Evolutionary conservation across 2,797 vertebrate species (phyloP), one percentile per base, ranked within the genome.

Genomic region (Helostoma temminkii): DNA sequence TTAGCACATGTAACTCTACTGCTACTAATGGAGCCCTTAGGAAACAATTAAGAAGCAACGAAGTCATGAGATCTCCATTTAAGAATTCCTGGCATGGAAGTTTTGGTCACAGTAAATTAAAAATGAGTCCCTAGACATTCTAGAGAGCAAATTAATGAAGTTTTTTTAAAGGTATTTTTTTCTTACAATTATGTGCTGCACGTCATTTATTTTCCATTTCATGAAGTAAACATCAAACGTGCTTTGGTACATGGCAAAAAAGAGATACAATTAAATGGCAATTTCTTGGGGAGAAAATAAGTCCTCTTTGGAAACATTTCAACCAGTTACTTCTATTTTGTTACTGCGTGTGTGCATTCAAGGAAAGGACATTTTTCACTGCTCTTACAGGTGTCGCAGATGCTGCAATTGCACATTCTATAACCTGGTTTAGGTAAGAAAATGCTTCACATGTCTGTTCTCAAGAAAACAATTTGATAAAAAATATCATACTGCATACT

Each of bases 1-100:
- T 46, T 15, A 80, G 66, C 64, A 71, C 66, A 21, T 63, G 71
- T 62, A 25, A 34, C 55, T 80, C 73, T 65, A 80, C 39, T 56
- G 58, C 63, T 63, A 64, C 76, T 89, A 81, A 91, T 78, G 39
- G 82, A 72, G 63, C 85, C 88, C 87, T 6, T 39, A 81, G 89
- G 86, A 88, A 81, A 82, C 76, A 81, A 88, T 88, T 88, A 88
- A 77, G 64, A 74, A 55, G 64, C 39, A 76, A 52, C 36, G 14
- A 52, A 42, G 64, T 71, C 71, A 75, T 78, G 81, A 68, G 16
- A 76, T 81, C 54, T 62, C 70, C 59, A 77, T 77, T 54, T 48
- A 21, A 34, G 43, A 54, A 53, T 48, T 43, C 53, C 47, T 63
- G 73, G 10, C 47, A 43, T 62, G 57, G 25, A 15, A 71, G n/a